Conservation (phyloP, 2,113 vertebrate genomes). For the Solea senegalensis region DNA sequence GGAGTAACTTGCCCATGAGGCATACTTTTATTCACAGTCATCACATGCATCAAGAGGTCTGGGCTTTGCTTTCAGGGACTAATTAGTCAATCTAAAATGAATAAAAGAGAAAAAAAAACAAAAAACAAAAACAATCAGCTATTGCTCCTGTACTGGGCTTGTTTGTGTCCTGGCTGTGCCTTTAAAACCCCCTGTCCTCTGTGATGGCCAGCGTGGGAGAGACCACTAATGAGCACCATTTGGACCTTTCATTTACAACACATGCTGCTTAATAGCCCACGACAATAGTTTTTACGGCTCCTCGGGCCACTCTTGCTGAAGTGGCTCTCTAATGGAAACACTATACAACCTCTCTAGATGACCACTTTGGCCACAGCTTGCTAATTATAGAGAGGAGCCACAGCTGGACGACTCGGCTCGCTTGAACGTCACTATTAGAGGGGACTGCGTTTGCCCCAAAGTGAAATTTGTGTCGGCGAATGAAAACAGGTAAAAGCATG, state of each 20-base stretch:
- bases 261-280: conserved; percentile 70
- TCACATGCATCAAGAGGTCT: conserved; percentile 34
- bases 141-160: conserved; percentile 23
- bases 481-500: background rate
- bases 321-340: conserved; percentile 54
- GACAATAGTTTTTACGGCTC: conserved; percentile 64
- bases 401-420: conserved; percentile 39
- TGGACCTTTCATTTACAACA: conserved; percentile 67
- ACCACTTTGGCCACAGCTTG: conserved; percentile 24
- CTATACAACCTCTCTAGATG: conserved; percentile 44
- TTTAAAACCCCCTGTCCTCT: conserved; percentile 40
- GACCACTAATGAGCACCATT: conserved; percentile 76
- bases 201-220: conserved; percentile 55
- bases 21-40: conserved; percentile 44
- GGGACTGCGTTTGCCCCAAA: background rate
- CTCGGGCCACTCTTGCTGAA: conserved; percentile 42
- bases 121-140: background rate
- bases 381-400: conserved; percentile 38
- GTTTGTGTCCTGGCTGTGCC: conserved; percentile 46
- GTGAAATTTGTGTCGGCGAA: background rate
- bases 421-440: conserved; percentile 17
- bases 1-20: conserved; percentile 20
- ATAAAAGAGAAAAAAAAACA: conserved; percentile 8
- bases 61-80: conserved; percentile 24
- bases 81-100: conserved; percentile 40